Evolutionary conservation across 2,797 vertebrate species (phyloP).

Genomic region (Pseudopleuronectes americanus): DNA sequence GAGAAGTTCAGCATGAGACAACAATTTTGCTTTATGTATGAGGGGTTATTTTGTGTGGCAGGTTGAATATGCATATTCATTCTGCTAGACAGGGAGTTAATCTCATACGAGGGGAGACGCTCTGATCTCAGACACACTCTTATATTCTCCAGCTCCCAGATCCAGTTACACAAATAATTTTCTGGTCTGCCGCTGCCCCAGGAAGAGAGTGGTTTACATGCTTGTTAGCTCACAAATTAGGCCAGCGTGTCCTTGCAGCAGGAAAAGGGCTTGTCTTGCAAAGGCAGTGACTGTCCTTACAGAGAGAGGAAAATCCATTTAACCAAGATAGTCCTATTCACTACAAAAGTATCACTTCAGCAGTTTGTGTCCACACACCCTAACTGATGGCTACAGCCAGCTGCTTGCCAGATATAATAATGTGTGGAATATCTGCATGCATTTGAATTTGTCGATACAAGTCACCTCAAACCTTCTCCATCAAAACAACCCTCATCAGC

Average conservation of each 20-base stretch:
- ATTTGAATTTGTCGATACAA: slow-evolving; percentile 66
- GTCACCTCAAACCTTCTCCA: slow-evolving; percentile 29
- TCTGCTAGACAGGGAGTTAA: slow-evolving; percentile 19
- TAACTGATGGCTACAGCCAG: slow-evolving; percentile 37
- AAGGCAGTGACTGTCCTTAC: slow-evolving; percentile 60
- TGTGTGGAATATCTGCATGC: slow-evolving; percentile 52
- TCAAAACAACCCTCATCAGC: slow-evolving; percentile 46
- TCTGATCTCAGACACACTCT: slow-evolving; percentile 43
- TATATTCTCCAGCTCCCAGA: slow-evolving; percentile 39
- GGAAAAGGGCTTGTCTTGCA: slow-evolving; percentile 72
- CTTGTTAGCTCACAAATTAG: slow-evolving; percentile 83
- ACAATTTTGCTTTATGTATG: neutral
- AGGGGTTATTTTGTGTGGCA: slow-evolving; percentile 26
- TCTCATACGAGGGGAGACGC: slow-evolving; percentile 28
- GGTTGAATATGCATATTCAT: slow-evolving; percentile 47
- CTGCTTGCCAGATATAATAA: slow-evolving; percentile 44
- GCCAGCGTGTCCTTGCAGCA: slow-evolving; percentile 81
- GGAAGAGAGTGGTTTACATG: slow-evolving; percentile 76
- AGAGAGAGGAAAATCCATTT: slow-evolving; percentile 66
- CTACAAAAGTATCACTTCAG: slow-evolving; percentile 61
- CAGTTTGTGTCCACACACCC: slow-evolving; percentile 45
- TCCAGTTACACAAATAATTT: slow-evolving; percentile 62
- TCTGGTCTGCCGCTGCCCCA: slow-evolving; percentile 55
- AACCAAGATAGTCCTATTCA: slow-evolving; percentile 45
- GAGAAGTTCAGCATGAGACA: neutral